Base-by-base conservation (phyloP, 2,113 vertebrate species). In the Protobothrops mucrosquamatus region DNA sequence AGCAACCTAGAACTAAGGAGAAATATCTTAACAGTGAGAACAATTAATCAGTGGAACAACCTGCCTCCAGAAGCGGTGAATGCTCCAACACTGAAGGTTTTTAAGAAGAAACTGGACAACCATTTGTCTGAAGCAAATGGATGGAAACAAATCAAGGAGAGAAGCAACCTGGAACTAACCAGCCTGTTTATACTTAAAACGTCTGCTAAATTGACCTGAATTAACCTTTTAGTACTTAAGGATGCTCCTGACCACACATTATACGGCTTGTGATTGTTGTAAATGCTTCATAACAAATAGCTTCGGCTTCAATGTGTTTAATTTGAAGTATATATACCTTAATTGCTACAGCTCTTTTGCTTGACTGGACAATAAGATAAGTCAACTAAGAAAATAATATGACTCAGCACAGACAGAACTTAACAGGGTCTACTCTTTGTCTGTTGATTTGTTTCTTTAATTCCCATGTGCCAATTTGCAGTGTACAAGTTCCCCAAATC, bases 401-500 rank as follows among this genome's bases (percentile, higher is more conserved):
- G 97, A 97, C 94, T 97, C 96, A 97, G 95, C 94, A 94, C 0
- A 48, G 43, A 85, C n/a, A 39, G 26, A 88, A 48, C 94, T 92
- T 26, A 39, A 56, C 15, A 85, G 54, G 61, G 48, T 64, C 20
- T 61, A 7, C 59, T 26, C 91, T 0, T 94, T 94, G 57, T 26
- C 34, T 81, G 18, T 88, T 86, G 46, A 2, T 48, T 89, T 57
- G 0, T 56, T 88, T 88, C 39, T 20, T 52, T 43, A 88, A 92
- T 54, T 39, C 4, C 39, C 23, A 74, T 56, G 20, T n/a, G 3
- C 89, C n/a, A 14, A 48, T 46, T 48, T 56, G 14, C 24, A 52
- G 39, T 10, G n/a, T 26, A 23, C 15, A 85, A 23, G 5, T 46
- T 22, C 51, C 51, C 85, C 22, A 2, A 22, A 3, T 8, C 9